Conservation (phyloP, 2,888 invertebrate species). For the Chrysolina americana region DNA sequence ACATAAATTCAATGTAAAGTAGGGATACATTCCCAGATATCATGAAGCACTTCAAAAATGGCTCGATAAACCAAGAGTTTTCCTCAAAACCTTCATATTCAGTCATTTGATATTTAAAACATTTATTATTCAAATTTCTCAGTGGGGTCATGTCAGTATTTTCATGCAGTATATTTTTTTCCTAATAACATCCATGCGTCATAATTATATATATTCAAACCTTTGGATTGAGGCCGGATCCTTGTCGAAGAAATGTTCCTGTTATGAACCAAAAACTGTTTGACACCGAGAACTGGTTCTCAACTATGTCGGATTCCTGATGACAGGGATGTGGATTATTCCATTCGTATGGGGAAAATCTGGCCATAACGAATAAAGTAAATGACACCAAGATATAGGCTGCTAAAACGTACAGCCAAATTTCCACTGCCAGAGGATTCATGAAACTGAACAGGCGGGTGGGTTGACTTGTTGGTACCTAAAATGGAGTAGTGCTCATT, state of each 20-base stretch:
- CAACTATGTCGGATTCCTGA: slow-evolving; percentile 86
- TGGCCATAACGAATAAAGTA: slow-evolving; percentile 95
- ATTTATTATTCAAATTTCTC: too few species aligned
- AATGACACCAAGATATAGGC: slow-evolving; percentile 95
- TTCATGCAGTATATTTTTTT: neutral
- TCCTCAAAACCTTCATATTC: too few species aligned
- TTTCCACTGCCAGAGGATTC: slow-evolving; percentile 95
- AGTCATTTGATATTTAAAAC: too few species aligned
- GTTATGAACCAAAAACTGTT: slow-evolving; percentile 95
- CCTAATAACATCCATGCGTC: slow-evolving; percentile 36
- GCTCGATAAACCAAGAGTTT: too few species aligned
- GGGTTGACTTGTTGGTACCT: slow-evolving; percentile 92
- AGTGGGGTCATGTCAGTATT: neutral
- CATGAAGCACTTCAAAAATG: too few species aligned
- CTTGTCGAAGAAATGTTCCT: slow-evolving; percentile 90
- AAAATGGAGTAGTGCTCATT: slow-evolving; percentile 57
- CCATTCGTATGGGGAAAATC: slow-evolving; percentile 98
- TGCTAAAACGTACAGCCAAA: slow-evolving; percentile 95
- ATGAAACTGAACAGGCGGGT: slow-evolving; percentile 95
- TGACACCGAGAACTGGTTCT: slow-evolving; percentile 97
- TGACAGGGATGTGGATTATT: slow-evolving; percentile 86
- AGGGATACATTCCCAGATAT: too few species aligned
- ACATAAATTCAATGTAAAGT: too few species aligned
- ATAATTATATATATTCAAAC: slow-evolving; percentile 68
- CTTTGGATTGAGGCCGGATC: slow-evolving; percentile 88